Percentiles rank a stretch among this genome's conserved stretches.
Evolutionary conservation across 2,888 invertebrate species (phyloP).

Genomic region (Oscheius sp.): DNA sequence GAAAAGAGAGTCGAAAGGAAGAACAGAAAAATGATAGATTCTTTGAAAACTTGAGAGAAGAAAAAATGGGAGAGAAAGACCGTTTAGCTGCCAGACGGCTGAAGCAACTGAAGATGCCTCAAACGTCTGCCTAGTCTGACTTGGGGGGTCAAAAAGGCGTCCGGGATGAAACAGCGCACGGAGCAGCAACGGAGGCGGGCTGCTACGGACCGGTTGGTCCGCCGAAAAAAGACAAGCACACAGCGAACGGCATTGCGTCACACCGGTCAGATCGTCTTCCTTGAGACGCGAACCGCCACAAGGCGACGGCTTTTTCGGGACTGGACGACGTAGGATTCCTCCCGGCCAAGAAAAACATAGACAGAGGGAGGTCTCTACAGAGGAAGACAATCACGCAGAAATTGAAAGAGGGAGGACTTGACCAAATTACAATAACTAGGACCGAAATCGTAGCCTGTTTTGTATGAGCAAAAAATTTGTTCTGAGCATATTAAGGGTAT

Average conservation of each 20-base stretch:
- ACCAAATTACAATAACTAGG: neutral
- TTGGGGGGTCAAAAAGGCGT: conserved; percentile 32
- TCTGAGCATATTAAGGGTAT: no score
- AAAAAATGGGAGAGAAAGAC: neutral
- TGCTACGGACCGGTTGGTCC: conserved; percentile 34
- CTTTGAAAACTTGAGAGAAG: neutral
- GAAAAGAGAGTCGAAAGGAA: neutral
- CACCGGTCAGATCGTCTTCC: conserved; percentile 34
- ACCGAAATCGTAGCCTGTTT: neutral
- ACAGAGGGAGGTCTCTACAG: conserved; percentile 17
- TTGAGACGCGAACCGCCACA: conserved; percentile 19
- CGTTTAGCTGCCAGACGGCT: neutral
- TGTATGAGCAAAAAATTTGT: no score
- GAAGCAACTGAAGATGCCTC: conserved; percentile 5
- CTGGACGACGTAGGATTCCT: conserved; percentile 10
- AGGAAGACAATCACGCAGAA: conserved; percentile 18
- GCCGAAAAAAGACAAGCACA: conserved; percentile 37
- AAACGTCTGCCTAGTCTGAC: conserved; percentile 6
- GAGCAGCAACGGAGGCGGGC: conserved; percentile 27
- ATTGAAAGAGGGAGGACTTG: neutral
- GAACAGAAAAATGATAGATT: no score
- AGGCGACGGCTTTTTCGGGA: conserved; percentile 34
- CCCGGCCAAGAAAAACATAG: conserved; percentile 22
- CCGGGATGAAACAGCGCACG: conserved; percentile 33
- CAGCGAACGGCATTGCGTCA: conserved; percentile 38